Evolutionary conservation across 1,140 invertebrate genomes (phyloP).

Genomic region (Aphidius ervi): DNA sequence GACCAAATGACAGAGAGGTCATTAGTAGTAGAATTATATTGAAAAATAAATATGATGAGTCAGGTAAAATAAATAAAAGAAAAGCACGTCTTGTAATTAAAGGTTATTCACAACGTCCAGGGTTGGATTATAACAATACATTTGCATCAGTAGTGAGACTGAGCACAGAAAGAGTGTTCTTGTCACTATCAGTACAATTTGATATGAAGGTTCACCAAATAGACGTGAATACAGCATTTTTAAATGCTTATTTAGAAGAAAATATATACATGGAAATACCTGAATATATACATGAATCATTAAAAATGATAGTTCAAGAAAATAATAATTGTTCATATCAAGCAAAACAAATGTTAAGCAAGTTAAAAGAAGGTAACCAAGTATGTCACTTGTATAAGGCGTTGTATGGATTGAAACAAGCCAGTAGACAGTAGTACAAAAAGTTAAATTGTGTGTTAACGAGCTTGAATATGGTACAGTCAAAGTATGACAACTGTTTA

Average conservation of each 20-base stretch:
- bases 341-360: conserved; percentile 12
- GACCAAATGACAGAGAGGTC: conserved; percentile 32
- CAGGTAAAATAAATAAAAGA: conserved; percentile 13
- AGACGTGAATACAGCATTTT: conserved; percentile 30
- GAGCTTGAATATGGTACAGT: not conserved
- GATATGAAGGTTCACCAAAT: conserved; percentile 28
- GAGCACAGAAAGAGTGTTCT: conserved; percentile 24
- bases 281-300: conserved; percentile 16
- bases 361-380: conserved; percentile 15
- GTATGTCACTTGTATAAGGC: conserved; percentile 29
- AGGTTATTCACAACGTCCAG: conserved; percentile 27
- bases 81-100: conserved; percentile 38
- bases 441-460: conserved; percentile 1
- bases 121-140: conserved; percentile 33
- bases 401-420: conserved; percentile 37
- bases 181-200: conserved; percentile 17
- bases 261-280: conserved; percentile 26
- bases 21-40: conserved; percentile 25
- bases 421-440: conserved; percentile 20
- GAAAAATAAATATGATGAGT: not conserved
- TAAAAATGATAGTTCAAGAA: not conserved
- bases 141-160: conserved; percentile 30
- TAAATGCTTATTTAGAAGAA: conserved; percentile 26
- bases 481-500: conserved; percentile 7
- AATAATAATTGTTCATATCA: not conserved